A percentile compares a stretch with the other conserved stretches of the same genome.
Evolutionary conservation across 2,113 vertebrate genomes (phyloP).

Genomic region (Catharus bicknelli): DNA sequence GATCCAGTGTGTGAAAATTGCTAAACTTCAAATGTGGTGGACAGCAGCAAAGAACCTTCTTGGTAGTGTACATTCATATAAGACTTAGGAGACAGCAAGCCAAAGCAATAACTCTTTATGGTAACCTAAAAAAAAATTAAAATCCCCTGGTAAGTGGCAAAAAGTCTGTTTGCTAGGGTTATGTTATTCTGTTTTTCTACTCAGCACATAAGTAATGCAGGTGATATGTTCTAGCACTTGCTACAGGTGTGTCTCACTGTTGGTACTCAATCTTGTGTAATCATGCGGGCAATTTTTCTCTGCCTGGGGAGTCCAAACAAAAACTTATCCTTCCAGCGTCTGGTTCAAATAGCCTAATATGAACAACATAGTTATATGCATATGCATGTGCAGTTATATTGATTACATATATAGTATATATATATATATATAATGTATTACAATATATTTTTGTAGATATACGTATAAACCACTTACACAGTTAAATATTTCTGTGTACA

Average conservation of each 20-base stretch:
- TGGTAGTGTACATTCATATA: neutral
- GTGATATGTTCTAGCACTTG: neutral
- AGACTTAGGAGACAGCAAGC: neutral
- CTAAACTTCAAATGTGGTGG: neutral
- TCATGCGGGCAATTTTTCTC: too few species aligned
- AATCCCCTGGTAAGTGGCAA: neutral
- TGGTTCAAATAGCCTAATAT: too few species aligned
- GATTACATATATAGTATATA: too few species aligned
- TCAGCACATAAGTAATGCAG: neutral
- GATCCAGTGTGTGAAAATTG: accelerated
- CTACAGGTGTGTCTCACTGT: neutral
- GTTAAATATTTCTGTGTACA: too few species aligned
- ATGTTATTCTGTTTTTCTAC: neutral
- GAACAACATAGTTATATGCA: too few species aligned
- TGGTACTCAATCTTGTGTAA: neutral
- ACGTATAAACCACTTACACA: too few species aligned
- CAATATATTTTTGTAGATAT: too few species aligned
- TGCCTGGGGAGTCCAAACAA: too few species aligned
- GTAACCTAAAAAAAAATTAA: neutral
- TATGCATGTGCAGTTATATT: too few species aligned
- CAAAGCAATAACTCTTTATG: neutral
- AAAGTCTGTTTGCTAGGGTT: neutral
- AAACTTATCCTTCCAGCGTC: too few species aligned
- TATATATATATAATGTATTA: too few species aligned
- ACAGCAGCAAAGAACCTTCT: neutral